Conservation (phyloP, 2,113 vertebrate genomes). For the Thomomys bottae region DNA sequence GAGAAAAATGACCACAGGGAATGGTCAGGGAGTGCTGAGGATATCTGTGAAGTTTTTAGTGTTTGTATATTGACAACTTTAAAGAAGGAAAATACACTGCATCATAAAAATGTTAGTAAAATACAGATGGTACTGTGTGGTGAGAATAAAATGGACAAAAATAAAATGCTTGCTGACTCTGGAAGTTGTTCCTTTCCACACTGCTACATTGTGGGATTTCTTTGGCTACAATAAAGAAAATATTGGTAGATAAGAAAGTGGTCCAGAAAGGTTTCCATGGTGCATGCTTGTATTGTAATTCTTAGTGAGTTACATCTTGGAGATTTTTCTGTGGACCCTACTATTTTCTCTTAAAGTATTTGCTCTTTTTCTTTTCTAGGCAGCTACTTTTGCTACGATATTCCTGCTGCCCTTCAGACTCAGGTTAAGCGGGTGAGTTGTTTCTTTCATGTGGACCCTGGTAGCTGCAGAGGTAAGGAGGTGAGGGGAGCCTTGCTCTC, state of each 20-base stretch:
- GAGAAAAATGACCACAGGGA: background rate
- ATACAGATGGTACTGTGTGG: background rate
- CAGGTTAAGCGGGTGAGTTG: slow-evolving; percentile 91
- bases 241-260: background rate
- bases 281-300: background rate
- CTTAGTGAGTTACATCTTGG: background rate
- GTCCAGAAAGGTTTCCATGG: background rate
- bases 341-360: background rate
- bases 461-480: background rate
- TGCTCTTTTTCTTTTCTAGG: slow-evolving; percentile 85
- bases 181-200: background rate
- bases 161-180: background rate
- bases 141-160: slow-evolving; percentile 27
- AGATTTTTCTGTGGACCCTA: background rate
- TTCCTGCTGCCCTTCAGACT: slow-evolving; percentile 94
- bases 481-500: background rate
- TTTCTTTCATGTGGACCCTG: background rate
- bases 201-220: slow-evolving; percentile 23
- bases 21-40: background rate
- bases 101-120: background rate
- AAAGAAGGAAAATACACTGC: background rate
- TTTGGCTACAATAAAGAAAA: slow-evolving; percentile 36
- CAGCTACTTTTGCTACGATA: slow-evolving; percentile 99
- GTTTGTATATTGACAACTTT: background rate
- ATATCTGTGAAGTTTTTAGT: background rate